Base-by-base conservation (phyloP, 1,140 invertebrate species). In the Nasonia longicornis region DNA sequence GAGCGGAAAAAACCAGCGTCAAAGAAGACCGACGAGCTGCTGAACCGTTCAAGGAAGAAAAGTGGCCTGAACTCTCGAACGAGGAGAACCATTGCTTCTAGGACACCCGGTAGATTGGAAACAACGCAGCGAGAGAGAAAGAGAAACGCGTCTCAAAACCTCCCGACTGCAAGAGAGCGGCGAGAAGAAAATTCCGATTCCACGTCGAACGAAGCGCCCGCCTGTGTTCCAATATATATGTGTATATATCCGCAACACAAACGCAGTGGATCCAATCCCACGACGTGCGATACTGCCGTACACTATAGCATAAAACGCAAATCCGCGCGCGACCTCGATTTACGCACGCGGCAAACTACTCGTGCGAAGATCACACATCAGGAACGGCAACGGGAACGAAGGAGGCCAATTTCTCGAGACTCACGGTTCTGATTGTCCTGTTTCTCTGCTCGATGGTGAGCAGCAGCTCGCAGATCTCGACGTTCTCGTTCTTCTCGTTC, bases 401-500 rank as follows among this genome's bases (percentile, higher is more conserved):
- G 10, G 20, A 64, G 22, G 22, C 63, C n/a, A 66, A 26, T 52
- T 20, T 52, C 48, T 3, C 20, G 26, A 16, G 22, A 73, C 71
- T 73, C 71, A 73, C 71, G 38, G n/a, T 73, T n/a, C 38, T 22
- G 8, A 52, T 73, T 0, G 38, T 38, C 20, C 67, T 29, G 52
- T 72, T 58, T 16, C 22, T 42, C 10, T 64, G 20, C 8, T 71
- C 73, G 29, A 77, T 12, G 74, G 67, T 52, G 31, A 77, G 29
- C 3, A 70, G 14, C 8, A 77, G 48, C 42, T 81, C 74, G 22
- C 75, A 52, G 20, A 81, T 42, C 20, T 81, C 80, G 3, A 48
- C 48, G 45, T 42, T 42, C 31, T 81, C 66, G 48, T 81, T 81
- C 11, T 45, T 70, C 48, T 76, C 74, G 31, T 73, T 73, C 7